These are phyloP conservation scores for Microplitis mediator DNA, from an alignment of 1,140 invertebrate species.

Conservation along the genomic window DNA sequence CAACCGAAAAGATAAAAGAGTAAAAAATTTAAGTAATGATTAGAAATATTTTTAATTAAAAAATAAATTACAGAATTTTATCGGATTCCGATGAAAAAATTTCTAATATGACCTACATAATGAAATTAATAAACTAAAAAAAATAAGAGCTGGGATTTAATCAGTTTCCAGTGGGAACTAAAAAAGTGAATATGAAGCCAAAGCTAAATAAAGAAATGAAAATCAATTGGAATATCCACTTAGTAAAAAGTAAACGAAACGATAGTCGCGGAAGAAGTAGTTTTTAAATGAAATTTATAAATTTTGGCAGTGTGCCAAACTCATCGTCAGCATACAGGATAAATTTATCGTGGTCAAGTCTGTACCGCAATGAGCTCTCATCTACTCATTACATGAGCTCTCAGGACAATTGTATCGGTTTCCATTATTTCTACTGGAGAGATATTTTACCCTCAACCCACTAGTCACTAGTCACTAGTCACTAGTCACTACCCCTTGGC, in stretches of 20 bases:
- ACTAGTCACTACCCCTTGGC: no score
- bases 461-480: no score
- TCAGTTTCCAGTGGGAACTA: no score
- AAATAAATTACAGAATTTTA: no score
- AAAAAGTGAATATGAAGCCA: neutral
- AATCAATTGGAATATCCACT: neutral
- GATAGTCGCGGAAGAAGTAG: neutral
- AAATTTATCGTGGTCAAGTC: slow-evolving; percentile 4
- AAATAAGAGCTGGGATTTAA: no score
- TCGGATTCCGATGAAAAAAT: no score
- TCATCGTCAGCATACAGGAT: neutral
- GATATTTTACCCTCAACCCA: neutral
- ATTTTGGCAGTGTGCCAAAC: neutral
- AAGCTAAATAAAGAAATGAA: neutral
- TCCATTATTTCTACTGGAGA: neutral
- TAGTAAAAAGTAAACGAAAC: neutral
- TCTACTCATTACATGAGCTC: neutral
- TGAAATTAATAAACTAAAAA: no score
- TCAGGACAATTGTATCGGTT: neutral
- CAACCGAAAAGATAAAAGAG: no score
- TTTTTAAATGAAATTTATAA: slow-evolving; percentile 6
- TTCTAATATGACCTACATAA: no score
- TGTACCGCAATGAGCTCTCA: neutral
- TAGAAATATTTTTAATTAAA: no score
- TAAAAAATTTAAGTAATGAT: no score